Base-by-base conservation (phyloP, 53 echinoderm and acorn worm species). In the Arbacia lixula region DNA sequence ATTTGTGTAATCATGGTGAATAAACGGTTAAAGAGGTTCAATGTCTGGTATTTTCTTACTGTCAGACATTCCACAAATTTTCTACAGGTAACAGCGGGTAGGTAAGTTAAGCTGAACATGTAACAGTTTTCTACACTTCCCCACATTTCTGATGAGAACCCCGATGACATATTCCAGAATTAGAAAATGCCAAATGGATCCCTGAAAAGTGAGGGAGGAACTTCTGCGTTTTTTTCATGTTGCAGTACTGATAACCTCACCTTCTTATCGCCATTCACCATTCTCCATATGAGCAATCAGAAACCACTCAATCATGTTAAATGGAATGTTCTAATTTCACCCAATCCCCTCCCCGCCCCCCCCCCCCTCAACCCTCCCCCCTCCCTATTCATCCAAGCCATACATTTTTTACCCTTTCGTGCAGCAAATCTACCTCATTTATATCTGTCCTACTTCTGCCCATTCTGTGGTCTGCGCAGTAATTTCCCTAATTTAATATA, bases 401-500 rank as follows among this genome's bases (percentile, higher is more conserved):
- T 56, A 40, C 39, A 36, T 54, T 58, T 56, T 34, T 57, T 32
- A 22, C 77, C 58, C 62, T 68, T 63, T 64, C 64, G 32, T 41
- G 63, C 43, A 30, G 60, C 78, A 78, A 78, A 78, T 56, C 78
- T 78, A 24, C 57, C 78, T 29, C 27, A 81, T 81, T 81, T 63
- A 52, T 29, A 43, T 63, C 43, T 81, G 82, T 61, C 82, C 82
- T 49, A 81, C 82, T 81, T 81, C 43, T 63, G 19, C 29, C 82
- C 62, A 42, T 77, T 77, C 36, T 63, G 64, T 33, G 49, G 64
- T 63, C 64, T 63, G 82, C 64, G 20, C 62, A n/a, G 32, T 63
- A 81, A 81, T 81, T 81, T 81, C 63, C 82, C 62, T 81, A 63
- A 81, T 81, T 61, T 27, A 43, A 81, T 81, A 63, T 58, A 46